phyloP scores from a whole-genome alignment of 1,140 invertebrate species.

The Drosophila ironensis region DNA sequence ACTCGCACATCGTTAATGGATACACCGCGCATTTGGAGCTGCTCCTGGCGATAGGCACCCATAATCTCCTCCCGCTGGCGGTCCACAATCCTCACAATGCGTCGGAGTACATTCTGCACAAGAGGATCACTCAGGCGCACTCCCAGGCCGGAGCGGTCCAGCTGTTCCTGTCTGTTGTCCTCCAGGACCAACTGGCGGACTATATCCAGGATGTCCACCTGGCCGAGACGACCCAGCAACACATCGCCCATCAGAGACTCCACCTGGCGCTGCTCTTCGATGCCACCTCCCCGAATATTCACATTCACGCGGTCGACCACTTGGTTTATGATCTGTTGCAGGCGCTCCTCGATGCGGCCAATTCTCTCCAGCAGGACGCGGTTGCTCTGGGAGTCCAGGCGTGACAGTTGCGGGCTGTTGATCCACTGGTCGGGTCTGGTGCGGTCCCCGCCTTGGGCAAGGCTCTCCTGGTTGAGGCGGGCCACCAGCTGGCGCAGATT shows the following conservation, averaged over 20 bases:
- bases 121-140: constrained; percentile 84
- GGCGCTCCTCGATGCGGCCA: constrained; percentile 19
- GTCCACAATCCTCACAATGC: constrained; percentile 84
- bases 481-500: constrained; percentile 60
- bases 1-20: constrained; percentile 84
- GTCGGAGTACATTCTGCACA: constrained; percentile 85
- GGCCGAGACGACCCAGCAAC: constrained; percentile 47
- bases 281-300: background rate
- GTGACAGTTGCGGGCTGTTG: constrained; percentile 27
- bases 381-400: constrained; percentile 35
- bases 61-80: constrained; percentile 83
- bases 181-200: constrained; percentile 44
- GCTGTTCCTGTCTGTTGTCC: constrained; percentile 23
- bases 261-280: constrained; percentile 23
- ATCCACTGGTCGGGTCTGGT: background rate
- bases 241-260: constrained; percentile 47
- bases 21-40: constrained; percentile 84
- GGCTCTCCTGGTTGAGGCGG: constrained; percentile 61
- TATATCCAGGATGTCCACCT: constrained; percentile 45
- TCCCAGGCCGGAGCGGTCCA: constrained; percentile 41
- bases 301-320: constrained; percentile 4
- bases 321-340: constrained; percentile 24
- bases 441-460: constrained; percentile 15
- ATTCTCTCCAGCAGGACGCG: constrained; percentile 38
- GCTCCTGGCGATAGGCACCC: constrained; percentile 38